These are phyloP conservation scores for Fabriciana adippe DNA, from an alignment of 2,888 invertebrate genomes.

Conservation along the genomic window DNA sequence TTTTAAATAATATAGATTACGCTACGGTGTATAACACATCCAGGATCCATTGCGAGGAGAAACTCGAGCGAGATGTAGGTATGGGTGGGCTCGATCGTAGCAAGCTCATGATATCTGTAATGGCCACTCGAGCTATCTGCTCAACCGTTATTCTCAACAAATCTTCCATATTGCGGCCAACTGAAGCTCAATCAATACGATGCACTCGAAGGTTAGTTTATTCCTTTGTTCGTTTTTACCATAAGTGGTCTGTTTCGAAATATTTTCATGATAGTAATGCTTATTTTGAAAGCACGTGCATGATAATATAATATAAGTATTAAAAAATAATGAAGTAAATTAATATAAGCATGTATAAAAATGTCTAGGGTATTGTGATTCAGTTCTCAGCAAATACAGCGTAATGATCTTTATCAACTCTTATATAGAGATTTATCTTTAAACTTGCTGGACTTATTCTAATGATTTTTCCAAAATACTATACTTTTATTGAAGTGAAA, in stretches of 20 bases:
- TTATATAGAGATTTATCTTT: no score
- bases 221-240: constrained; percentile 39
- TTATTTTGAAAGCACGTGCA: background rate
- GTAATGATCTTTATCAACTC: no score
- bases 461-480: no score
- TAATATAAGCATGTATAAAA: no score
- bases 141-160: constrained; percentile 75
- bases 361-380: no score
- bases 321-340: no score
- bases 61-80: constrained; percentile 64
- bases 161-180: constrained; percentile 74
- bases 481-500: no score
- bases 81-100: constrained; percentile 63
- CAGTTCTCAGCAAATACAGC: no score
- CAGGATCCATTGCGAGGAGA: constrained; percentile 41
- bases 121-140: constrained; percentile 77
- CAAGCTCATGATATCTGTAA: constrained; percentile 74
- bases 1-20: constrained; percentile 9
- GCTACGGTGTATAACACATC: constrained; percentile 36
- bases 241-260: constrained; percentile 34
- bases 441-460: no score
- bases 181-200: constrained; percentile 43
- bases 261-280: background rate
- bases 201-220: constrained; percentile 40
- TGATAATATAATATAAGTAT: background rate